Base-by-base conservation (phyloP, 2,113 vertebrate genomes). In the Vulpes vulpes region DNA sequence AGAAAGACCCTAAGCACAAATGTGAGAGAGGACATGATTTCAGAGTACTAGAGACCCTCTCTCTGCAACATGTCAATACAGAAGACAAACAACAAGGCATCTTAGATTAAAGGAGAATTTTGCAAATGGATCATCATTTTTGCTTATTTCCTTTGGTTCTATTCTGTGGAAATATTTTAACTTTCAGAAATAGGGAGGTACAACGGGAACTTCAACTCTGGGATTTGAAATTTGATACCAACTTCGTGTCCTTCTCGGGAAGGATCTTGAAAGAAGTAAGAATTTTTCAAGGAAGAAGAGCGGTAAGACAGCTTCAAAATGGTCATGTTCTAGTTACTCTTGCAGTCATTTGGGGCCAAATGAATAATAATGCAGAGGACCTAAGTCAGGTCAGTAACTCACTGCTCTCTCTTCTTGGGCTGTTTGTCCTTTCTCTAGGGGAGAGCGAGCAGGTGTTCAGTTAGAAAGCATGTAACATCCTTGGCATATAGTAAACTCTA, bases 161-260 rank as follows among this genome's bases (percentile, higher is more conserved):
- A 49, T 76, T 17, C 9, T 38, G n/a, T 74, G 55, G 55, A 25
- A 84, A 78, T 92, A 57, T 43, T 76, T 95, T 67, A 17, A 59
- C 96, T 98, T 97, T 94, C 92, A 99, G 99, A 94, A 98, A 99
- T 90, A 11, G 97, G 16, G 98, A 97, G 0, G 99, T 99, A 16
- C 99, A 99, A 98, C 96, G 97, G 20, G 99, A 99, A 51, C 97
- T 99, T 93, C 93, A 60, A 7, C 98, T 98, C 80, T 99, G 99
- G 99, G 99, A 99, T 59, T 97, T 99, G 23, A 98, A 80, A 79
- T 99, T 99, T 97, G 99, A 99, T 89, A 98, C 97, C 27, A 89
- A 98, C 10, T 98, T 99, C 49, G 81, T 99, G 27, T 98, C 96
- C 32, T 93, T 99, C 83, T 95, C 60, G 9, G 99, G 99, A 96